These are phyloP conservation scores for Eulithis prunata DNA, from an alignment of 2,888 invertebrate genomes.

Conservation along the genomic window DNA sequence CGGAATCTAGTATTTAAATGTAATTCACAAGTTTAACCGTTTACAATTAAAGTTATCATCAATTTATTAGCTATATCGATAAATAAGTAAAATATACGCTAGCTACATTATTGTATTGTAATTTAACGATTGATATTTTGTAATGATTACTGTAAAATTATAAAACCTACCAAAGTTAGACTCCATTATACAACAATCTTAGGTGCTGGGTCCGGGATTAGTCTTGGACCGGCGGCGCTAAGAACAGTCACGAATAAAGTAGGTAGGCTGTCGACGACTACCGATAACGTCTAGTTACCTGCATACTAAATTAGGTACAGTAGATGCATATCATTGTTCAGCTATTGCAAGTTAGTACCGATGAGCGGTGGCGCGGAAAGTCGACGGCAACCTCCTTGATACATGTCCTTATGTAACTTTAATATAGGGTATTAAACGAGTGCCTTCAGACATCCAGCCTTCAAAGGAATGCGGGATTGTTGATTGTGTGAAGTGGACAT, in stretches of 20 bases:
- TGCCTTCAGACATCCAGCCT: constrained; percentile 83
- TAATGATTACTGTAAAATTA: constrained; percentile 44
- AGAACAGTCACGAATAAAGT: constrained; percentile 34
- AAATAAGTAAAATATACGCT: constrained; percentile 63
- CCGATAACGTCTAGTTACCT: not conserved
- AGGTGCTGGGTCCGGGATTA: constrained; percentile 44
- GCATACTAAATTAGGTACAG: not conserved
- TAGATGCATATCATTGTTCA: not conserved
- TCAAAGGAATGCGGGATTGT: constrained; percentile 75
- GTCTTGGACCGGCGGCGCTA: constrained; percentile 15
- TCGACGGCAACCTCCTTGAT: constrained; percentile 1
- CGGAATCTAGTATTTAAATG: constrained; percentile 41
- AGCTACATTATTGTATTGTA: constrained; percentile 59
- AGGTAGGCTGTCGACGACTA: constrained; percentile 3
- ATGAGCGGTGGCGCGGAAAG: not conserved
- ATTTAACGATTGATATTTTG: constrained; percentile 45
- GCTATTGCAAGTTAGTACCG: not conserved
- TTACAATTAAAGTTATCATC: constrained; percentile 41
- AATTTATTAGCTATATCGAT: constrained; percentile 54
- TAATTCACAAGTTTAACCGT: constrained; percentile 37
- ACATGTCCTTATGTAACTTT: constrained; percentile 50
- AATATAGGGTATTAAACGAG: constrained; percentile 77
- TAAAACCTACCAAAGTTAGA: constrained; percentile 68
- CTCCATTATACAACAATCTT: constrained; percentile 62
- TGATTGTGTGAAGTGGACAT: constrained; percentile 69